Conservation (phyloP, 2,113 vertebrate genomes). For the Lampris megalopsis region DNA sequence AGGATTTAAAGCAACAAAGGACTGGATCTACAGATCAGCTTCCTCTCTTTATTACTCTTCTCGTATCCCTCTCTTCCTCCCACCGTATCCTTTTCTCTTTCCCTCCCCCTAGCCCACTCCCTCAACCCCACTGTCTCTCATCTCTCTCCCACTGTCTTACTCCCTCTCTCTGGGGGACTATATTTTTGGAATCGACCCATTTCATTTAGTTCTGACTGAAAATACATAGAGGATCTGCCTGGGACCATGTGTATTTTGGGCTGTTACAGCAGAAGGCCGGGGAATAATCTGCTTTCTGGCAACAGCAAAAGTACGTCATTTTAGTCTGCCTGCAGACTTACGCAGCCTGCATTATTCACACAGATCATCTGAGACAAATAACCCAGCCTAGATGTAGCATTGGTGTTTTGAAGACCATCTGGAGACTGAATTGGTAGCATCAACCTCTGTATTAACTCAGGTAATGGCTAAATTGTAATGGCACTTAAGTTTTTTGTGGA, state of each 20-base stretch:
- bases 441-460: too few relatives aligned
- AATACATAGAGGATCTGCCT: constrained; percentile 60
- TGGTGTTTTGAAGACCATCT: not conserved
- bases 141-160: constrained; percentile 20
- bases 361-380: not conserved
- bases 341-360: constrained; percentile 8
- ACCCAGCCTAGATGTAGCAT: not conserved
- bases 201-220: constrained; percentile 68
- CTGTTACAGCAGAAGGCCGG: constrained; percentile 37
- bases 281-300: constrained; percentile 8
- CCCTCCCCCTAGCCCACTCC: not conserved
- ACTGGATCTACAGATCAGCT: constrained; percentile 53
- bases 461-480: too few relatives aligned
- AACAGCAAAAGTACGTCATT: not conserved
- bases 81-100: not conserved
- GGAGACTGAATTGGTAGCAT: not conserved
- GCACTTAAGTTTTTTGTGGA: too few relatives aligned
- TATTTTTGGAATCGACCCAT: constrained; percentile 76
- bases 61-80: not conserved
- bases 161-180: constrained; percentile 46
- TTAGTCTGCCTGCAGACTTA: not conserved
- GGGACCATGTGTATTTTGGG: constrained; percentile 45
- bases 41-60: not conserved
- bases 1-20: constrained; percentile 54
- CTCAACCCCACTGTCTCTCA: too few relatives aligned